phyloP scores from a whole-genome alignment of 2,797 vertebrate genomes.

The Siniperca obscura region DNA sequence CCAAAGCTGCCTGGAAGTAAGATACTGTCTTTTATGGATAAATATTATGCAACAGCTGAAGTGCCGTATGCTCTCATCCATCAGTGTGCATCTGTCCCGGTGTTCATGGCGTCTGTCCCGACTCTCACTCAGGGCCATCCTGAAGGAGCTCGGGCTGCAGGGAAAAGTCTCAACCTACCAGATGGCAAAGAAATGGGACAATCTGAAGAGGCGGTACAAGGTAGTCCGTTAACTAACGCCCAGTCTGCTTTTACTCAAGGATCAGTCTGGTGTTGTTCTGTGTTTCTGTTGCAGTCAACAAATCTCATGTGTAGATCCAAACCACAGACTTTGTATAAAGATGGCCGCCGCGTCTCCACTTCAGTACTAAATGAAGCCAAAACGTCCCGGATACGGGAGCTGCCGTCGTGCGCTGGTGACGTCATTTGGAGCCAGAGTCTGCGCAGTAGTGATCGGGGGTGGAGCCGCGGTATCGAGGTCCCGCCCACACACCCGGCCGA shows the following conservation, averaged over 20 bases:
- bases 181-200: slow-evolving; percentile 84
- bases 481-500: too few species aligned
- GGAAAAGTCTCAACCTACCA: slow-evolving; percentile 81
- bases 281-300: not conserved
- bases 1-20: slow-evolving; percentile 83
- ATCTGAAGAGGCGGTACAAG: slow-evolving; percentile 83
- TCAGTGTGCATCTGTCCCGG: not conserved
- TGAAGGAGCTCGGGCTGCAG: slow-evolving; percentile 78
- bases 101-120: not conserved
- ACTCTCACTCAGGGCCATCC: slow-evolving; percentile 72
- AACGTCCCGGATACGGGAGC: too few species aligned
- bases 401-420: too few species aligned
- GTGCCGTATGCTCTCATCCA: not conserved
- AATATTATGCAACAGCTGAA: not conserved
- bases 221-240: slow-evolving; percentile 36
- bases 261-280: too few species aligned
- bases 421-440: too few species aligned
- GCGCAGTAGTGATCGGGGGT: too few species aligned
- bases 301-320: not conserved
- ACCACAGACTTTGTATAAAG: too few species aligned
- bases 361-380: too few species aligned
- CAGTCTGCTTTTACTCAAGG: too few species aligned
- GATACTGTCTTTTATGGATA: not conserved
- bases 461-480: too few species aligned
- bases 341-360: too few species aligned